phyloP scores from a whole-genome alignment of 2,113 vertebrate genomes.

The Loxodonta africana region DNA sequence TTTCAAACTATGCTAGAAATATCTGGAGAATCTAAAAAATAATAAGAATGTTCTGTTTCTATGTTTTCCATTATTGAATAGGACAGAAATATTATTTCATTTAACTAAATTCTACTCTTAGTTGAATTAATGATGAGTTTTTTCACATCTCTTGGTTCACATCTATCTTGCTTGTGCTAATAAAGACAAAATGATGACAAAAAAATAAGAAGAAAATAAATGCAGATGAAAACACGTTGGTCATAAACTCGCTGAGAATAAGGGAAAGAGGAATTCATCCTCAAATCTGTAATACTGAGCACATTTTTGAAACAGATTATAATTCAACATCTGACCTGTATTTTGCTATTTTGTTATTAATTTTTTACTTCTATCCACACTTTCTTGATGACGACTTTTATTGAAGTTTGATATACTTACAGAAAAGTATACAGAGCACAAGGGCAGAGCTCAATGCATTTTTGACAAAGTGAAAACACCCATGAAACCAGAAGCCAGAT shows the following conservation, averaged over 20 bases:
- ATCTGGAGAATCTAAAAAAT: conserved; percentile 12
- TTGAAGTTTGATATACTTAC: background rate
- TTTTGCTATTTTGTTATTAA: background rate
- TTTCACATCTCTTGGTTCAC: background rate
- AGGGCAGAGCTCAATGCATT: background rate
- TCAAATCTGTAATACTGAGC: no score
- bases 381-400: background rate
- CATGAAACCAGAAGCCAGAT: background rate
- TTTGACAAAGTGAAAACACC: background rate
- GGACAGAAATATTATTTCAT: background rate
- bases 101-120: background rate
- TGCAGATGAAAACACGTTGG: rapidly evolving
- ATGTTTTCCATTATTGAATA: background rate
- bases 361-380: background rate
- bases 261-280: background rate
- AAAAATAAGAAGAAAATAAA: background rate
- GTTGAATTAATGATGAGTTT: background rate
- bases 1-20: conserved; percentile 38
- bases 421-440: background rate
- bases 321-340: background rate
- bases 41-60: background rate
- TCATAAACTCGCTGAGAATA: background rate
- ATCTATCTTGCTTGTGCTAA: background rate
- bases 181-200: background rate
- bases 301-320: background rate